These are phyloP conservation scores for Machimus rusticus DNA, from an alignment of 2,888 invertebrate species.

Conservation along the genomic window DNA sequence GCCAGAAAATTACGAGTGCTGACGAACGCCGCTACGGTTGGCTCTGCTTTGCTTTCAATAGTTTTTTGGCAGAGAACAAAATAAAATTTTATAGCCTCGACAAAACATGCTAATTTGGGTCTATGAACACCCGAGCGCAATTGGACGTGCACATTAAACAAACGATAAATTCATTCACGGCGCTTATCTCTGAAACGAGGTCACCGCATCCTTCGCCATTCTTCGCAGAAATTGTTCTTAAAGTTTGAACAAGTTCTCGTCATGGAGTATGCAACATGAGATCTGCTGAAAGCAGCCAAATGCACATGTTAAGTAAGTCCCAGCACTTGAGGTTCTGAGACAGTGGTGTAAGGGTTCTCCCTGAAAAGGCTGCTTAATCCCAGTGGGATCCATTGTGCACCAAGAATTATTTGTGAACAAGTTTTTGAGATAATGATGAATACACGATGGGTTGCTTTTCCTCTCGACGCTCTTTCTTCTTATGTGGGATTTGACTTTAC, in stretches of 20 bases:
- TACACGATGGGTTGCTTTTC: neutral
- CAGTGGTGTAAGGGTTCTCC: neutral
- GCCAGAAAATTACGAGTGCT: neutral
- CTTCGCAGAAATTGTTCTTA: neutral
- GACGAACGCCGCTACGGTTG: neutral
- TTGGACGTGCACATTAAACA: neutral
- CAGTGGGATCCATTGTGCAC: neutral
- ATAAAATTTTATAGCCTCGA: neutral
- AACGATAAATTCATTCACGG: neutral
- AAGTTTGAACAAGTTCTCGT: neutral
- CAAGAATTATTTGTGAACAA: neutral
- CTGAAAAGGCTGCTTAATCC: neutral
- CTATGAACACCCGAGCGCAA: neutral
- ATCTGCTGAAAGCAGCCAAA: neutral
- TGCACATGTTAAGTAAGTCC: neutral
- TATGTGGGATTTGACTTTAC: neutral
- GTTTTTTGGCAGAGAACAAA: neutral
- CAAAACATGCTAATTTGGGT: neutral
- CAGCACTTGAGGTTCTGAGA: neutral
- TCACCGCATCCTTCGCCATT: neutral
- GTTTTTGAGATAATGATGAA: neutral
- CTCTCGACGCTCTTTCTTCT: neutral
- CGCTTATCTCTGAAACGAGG: neutral
- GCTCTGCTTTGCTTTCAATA: neutral
- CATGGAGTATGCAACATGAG: neutral